Conservation (phyloP, 2,797 vertebrate species). For the Smutsia temminckii region DNA sequence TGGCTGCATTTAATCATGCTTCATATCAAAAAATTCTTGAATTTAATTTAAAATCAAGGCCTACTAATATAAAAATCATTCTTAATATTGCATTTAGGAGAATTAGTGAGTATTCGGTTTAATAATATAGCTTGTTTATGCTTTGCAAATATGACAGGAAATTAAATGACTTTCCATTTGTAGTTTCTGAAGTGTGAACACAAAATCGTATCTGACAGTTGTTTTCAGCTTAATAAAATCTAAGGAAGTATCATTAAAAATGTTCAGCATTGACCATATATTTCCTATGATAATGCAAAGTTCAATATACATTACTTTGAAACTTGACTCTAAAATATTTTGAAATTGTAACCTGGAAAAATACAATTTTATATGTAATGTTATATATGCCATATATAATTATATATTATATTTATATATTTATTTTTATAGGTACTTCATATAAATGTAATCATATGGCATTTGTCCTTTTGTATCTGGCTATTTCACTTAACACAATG, state of each 20-base stretch:
- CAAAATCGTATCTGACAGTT: constrained; percentile 62
- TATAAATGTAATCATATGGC: too few relatives aligned
- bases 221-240: constrained; percentile 25
- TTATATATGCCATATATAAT: too few relatives aligned
- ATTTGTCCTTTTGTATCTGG: too few relatives aligned
- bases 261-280: background rate
- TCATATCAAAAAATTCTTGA: constrained; percentile 68
- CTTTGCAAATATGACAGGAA: constrained; percentile 76
- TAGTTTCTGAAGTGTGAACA: constrained; percentile 65
- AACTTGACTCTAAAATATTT: background rate
- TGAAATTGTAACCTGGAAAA: background rate
- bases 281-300: background rate
- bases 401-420: too few relatives aligned
- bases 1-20: constrained; percentile 32
- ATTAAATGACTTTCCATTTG: constrained; percentile 75
- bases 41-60: constrained; percentile 76
- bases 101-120: constrained; percentile 67
- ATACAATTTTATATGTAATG: background rate
- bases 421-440: background rate
- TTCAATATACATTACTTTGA: background rate
- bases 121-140: constrained; percentile 77
- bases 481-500: too few relatives aligned
- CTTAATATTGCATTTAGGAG: constrained; percentile 74
- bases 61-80: constrained; percentile 54
- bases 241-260: background rate